Conservation (phyloP, 2,113 vertebrate genomes). For the Antigone vipio region DNA sequence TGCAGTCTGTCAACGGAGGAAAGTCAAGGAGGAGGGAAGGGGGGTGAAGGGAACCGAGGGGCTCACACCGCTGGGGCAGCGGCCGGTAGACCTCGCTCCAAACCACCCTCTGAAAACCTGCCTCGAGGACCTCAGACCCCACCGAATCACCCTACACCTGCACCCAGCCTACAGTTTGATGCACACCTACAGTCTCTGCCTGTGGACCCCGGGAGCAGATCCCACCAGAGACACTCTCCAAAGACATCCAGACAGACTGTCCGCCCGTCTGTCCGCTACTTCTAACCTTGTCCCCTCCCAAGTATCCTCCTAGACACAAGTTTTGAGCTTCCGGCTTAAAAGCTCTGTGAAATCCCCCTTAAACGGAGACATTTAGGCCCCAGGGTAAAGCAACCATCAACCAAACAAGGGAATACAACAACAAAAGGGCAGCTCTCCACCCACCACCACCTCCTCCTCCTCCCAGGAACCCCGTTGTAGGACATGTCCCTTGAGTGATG, state of each 20-base stretch:
- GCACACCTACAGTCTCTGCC: not conserved
- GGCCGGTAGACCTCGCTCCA: rapidly evolving
- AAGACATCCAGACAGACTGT: not conserved
- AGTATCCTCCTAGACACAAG: not conserved
- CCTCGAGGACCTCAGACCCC: rapidly evolving
- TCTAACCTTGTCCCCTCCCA: not conserved
- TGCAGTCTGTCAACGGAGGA: not conserved
- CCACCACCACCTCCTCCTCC: not conserved
- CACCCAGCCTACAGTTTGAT: not conserved
- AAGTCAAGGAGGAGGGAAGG: not conserved
- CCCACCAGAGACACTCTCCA: not conserved
- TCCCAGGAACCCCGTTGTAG: rapidly evolving
- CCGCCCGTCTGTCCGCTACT: not conserved
- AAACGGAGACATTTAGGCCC: rapidly evolving
- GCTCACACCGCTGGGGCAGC: rapidly evolving
- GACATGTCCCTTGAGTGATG: rapidly evolving
- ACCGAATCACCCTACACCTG: rapidly evolving
- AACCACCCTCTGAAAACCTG: not conserved
- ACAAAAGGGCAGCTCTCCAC: rapidly evolving
- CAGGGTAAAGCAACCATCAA: not conserved
- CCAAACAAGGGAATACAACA: not conserved
- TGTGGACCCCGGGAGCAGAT: not conserved
- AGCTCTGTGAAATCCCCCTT: not conserved
- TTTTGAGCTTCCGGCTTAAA: not conserved
- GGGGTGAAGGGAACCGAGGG: rapidly evolving